Percentiles rank a stretch among this genome's conserved stretches.
These are phyloP conservation scores for Dasyprocta punctata DNA, from an alignment of 2,113 vertebrate genomes.

Conservation along the genomic window DNA sequence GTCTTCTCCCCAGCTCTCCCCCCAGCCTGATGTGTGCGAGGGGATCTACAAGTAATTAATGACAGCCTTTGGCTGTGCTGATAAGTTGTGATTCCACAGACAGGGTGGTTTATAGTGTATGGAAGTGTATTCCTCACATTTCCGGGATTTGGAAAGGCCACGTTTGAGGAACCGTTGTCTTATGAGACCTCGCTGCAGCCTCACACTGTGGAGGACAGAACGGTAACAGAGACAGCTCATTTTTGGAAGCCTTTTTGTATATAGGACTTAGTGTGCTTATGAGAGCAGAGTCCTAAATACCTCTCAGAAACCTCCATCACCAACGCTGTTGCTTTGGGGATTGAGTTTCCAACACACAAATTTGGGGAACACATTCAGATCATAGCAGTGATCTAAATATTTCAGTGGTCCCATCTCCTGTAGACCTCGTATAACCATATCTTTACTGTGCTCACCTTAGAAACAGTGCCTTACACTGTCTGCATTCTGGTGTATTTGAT, in stretches of 20 bases:
- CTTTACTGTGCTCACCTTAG: not conserved
- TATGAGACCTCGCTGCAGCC: not conserved
- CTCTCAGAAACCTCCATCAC: not conserved
- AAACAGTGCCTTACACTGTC: not conserved
- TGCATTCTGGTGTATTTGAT: not conserved
- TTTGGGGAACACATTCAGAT: not conserved
- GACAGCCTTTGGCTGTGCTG: not conserved
- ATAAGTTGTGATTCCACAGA: not conserved
- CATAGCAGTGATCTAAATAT: not conserved
- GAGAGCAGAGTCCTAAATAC: not conserved
- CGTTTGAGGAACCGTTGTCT: not conserved
- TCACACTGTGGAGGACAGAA: too few relatives aligned
- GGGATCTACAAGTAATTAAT: not conserved
- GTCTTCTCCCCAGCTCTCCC: not conserved
- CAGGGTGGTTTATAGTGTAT: not conserved
- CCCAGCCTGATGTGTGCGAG: not conserved
- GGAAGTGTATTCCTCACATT: not conserved
- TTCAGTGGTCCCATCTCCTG: not conserved
- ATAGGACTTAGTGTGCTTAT: not conserved
- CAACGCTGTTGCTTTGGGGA: not conserved
- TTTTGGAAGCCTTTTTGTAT: not conserved
- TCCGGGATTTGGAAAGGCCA: not conserved
- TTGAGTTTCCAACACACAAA: not conserved
- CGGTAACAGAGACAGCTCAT: too few relatives aligned
- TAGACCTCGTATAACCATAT: not conserved